Conservation (phyloP, 1,140 invertebrate genomes). For the Temnothorax longispinosus region DNA sequence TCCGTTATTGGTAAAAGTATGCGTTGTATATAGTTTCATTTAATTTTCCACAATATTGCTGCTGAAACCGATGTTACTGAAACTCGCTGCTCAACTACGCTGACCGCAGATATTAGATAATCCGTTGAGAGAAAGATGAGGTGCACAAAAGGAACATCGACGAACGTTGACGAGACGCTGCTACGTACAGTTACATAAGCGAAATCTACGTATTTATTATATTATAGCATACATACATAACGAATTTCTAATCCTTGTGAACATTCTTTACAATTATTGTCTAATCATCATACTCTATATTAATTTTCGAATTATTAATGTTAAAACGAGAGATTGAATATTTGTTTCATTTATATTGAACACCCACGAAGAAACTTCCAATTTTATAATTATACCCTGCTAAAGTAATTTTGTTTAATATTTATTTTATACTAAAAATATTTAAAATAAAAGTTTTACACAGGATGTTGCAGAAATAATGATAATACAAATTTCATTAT, state of each 20-base stretch:
- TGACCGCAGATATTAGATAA: slow-evolving; percentile 68
- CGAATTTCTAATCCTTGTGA: slow-evolving; percentile 21
- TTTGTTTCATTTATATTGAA: not conserved
- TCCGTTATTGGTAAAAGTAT: slow-evolving; percentile 1
- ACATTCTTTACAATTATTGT: not conserved
- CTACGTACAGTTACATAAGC: not conserved
- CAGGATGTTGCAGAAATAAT: not conserved
- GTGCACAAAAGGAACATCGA: slow-evolving; percentile 18
- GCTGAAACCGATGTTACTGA: not conserved
- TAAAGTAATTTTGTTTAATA: not conserved
- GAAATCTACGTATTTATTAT: slow-evolving; percentile 9
- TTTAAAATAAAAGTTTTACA: not conserved
- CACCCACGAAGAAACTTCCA: not conserved
- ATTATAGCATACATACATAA: not conserved
- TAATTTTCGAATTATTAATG: not conserved
- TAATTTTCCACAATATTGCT: slow-evolving; percentile 11
- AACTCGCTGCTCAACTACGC: not conserved
- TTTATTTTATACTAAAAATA: not conserved
- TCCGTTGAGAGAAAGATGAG: slow-evolving; percentile 15
- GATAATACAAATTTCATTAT: not conserved
- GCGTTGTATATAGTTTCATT: not conserved
- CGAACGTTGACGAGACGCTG: not conserved
- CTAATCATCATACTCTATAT: not conserved
- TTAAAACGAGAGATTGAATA: not conserved
- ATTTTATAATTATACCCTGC: not conserved